Conservation (phyloP, 2,888 invertebrate genomes). For the Habrosyne pyritoides region DNA sequence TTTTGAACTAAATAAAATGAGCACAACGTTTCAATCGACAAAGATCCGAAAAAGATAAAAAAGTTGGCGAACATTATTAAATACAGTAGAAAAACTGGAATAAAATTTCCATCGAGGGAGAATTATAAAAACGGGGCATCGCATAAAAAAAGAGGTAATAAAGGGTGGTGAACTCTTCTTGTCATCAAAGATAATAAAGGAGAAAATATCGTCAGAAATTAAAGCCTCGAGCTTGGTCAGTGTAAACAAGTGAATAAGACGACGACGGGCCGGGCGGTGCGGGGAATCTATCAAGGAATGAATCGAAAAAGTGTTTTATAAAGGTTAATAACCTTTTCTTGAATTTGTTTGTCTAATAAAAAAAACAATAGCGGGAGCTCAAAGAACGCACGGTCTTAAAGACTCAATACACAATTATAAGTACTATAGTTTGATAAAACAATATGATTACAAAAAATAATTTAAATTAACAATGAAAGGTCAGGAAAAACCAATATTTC, state of each 20-base stretch:
- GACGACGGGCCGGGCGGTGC: neutral
- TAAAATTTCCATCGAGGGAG: constrained; percentile 25
- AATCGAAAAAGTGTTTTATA: neutral
- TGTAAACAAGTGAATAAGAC: constrained; percentile 57
- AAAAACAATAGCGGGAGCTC: too few species aligned
- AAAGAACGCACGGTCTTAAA: too few species aligned
- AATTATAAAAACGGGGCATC: constrained; percentile 34
- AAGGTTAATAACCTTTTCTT: neutral
- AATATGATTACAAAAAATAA: too few species aligned
- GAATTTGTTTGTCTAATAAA: neutral
- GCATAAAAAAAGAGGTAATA: constrained; percentile 46
- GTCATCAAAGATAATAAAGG: constrained; percentile 58
- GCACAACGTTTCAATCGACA: neutral
- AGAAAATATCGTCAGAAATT: constrained; percentile 62
- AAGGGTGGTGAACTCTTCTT: constrained; percentile 50
- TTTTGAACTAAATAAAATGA: neutral
- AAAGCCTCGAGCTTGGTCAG: constrained; percentile 57
- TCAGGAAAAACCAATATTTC: too few species aligned
- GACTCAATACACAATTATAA: too few species aligned
- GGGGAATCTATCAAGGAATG: neutral
- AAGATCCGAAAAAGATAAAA: neutral
- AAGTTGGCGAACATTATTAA: constrained; percentile 7
- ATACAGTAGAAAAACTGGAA: constrained; percentile 39
- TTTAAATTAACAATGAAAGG: too few species aligned
- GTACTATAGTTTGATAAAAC: too few species aligned